These are phyloP conservation scores for Phaethon lepturus DNA, from an alignment of 2,113 vertebrate species.

Conservation along the genomic window DNA sequence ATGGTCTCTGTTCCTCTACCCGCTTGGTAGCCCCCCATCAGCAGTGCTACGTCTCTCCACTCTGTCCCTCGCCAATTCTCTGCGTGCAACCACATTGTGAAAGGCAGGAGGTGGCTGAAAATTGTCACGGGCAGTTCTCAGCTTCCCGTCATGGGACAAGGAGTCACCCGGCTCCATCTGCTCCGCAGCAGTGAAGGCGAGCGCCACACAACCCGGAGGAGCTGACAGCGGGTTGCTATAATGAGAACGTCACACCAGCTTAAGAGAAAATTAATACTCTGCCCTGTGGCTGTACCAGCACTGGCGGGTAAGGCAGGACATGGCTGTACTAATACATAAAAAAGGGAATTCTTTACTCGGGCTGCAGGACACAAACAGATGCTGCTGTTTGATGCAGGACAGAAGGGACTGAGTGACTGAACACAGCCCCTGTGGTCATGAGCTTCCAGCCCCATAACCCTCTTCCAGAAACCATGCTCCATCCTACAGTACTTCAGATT, in stretches of 20 bases:
- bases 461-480: neutral
- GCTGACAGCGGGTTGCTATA: neutral
- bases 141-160: neutral
- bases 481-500: neutral
- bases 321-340: neutral
- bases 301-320: neutral
- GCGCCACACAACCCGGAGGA: neutral
- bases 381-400: neutral
- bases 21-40: neutral
- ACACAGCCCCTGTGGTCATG: neutral
- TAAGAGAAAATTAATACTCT: neutral
- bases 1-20: neutral
- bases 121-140: neutral
- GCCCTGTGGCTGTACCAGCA: neutral
- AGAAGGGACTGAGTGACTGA: neutral
- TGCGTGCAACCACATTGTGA: accelerated
- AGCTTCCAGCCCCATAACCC: neutral
- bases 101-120: neutral
- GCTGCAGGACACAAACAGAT: slow-evolving; percentile 1
- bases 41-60: accelerated
- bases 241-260: neutral
- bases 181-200: neutral
- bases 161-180: accelerated
- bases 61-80: neutral
- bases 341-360: neutral